Evolutionary conservation across 2,888 invertebrate species (phyloP).

Genomic region (Tanytarsus gracilentus): DNA sequence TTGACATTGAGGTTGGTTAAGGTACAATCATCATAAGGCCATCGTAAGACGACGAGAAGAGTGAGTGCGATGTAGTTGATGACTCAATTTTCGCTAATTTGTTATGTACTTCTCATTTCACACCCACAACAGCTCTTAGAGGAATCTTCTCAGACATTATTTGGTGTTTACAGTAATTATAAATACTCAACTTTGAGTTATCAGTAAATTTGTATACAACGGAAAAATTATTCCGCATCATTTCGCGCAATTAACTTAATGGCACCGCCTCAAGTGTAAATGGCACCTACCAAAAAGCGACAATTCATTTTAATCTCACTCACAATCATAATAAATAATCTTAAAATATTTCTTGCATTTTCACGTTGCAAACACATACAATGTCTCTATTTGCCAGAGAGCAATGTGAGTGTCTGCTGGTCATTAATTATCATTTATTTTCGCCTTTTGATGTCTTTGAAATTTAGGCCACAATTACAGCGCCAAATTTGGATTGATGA

Average conservation of each 20-base stretch:
- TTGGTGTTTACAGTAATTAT: too few species aligned
- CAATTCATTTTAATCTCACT: slow-evolving; percentile 17
- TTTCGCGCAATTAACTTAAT: slow-evolving; percentile 23
- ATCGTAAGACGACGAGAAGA: not conserved
- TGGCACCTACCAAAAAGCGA: not conserved
- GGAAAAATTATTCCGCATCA: slow-evolving; percentile 21
- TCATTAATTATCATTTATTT: slow-evolving; percentile 17
- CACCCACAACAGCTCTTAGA: not conserved
- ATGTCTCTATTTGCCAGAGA: not conserved
- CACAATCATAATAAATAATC: slow-evolving; percentile 13
- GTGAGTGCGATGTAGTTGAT: not conserved
- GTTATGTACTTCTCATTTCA: not conserved
- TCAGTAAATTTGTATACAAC: not conserved
- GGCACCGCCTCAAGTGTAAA: slow-evolving; percentile 9
- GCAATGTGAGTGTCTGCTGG: too few species aligned
- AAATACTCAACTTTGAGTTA: too few species aligned
- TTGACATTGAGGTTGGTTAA: slow-evolving; percentile 21
- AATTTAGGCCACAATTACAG: slow-evolving; percentile 20
- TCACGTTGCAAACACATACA: too few species aligned
- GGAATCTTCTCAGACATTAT: too few species aligned
- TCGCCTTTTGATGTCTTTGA: slow-evolving; percentile 1
- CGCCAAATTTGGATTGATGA: slow-evolving; percentile 12
- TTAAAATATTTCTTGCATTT: not conserved
- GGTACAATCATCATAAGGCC: not conserved
- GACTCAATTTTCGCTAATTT: slow-evolving; percentile 13